phyloP scores from a whole-genome alignment of 1,140 invertebrate species.

The Parasteatoda tepidariorum region DNA sequence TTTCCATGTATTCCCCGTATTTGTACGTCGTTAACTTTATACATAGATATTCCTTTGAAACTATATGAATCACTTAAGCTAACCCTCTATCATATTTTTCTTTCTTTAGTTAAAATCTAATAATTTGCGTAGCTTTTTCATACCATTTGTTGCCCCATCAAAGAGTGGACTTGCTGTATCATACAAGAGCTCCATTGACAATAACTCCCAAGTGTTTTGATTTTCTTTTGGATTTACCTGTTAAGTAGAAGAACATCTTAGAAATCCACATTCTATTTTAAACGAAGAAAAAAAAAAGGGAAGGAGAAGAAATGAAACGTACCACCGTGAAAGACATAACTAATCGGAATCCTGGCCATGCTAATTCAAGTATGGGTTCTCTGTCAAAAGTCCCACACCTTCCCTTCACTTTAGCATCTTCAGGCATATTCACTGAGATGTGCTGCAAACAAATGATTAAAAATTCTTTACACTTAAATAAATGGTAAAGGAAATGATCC shows the following conservation, averaged over 20 bases:
- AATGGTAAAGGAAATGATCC: no score
- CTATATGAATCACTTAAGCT: no score
- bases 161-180: slow-evolving; percentile 64
- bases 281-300: no score
- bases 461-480: neutral
- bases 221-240: slow-evolving; percentile 50
- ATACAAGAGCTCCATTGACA: slow-evolving; percentile 64
- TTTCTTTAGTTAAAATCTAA: no score
- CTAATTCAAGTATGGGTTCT: slow-evolving; percentile 51
- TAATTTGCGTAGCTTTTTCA: no score
- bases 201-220: slow-evolving; percentile 62
- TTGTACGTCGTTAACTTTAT: no score
- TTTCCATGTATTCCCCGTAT: no score
- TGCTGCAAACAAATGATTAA: neutral
- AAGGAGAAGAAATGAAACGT: no score
- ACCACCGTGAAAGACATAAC: slow-evolving; percentile 55
- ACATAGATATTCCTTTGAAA: no score
- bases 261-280: no score
- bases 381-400: slow-evolving; percentile 50
- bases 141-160: slow-evolving; percentile 62
- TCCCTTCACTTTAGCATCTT: slow-evolving; percentile 61
- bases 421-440: slow-evolving; percentile 56
- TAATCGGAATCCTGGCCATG: slow-evolving; percentile 52
- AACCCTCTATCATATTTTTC: no score
- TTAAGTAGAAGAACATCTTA: slow-evolving; percentile 2